phyloP scores from a whole-genome alignment of 2,113 vertebrate genomes.

The Bostrychus sinensis region DNA sequence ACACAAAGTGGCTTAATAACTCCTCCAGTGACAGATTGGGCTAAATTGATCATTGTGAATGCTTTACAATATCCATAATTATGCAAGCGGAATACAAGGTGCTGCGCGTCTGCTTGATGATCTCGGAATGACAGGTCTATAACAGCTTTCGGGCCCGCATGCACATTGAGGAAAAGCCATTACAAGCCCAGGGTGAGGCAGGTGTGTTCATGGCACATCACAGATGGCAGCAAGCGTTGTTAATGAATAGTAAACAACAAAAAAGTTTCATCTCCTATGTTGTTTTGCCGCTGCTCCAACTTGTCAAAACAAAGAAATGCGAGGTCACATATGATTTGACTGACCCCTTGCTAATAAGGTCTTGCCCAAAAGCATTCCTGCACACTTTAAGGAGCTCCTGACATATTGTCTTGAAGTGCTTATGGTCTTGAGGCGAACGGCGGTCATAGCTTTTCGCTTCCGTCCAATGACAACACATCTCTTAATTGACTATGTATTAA shows the following conservation, averaged over 20 bases:
- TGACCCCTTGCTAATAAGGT: slow-evolving; percentile 46
- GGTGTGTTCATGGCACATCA: slow-evolving; percentile 78
- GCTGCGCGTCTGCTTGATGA: slow-evolving; percentile 73
- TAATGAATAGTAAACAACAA: slow-evolving; percentile 76
- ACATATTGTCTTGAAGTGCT: slow-evolving; percentile 21
- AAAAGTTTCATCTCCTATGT: slow-evolving; percentile 70
- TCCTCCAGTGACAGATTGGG: slow-evolving; percentile 65
- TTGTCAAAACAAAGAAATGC: slow-evolving; percentile 25
- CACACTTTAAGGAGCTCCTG: slow-evolving; percentile 32
- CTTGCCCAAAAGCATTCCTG: slow-evolving; percentile 11
- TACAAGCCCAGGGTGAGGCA: slow-evolving; percentile 78
- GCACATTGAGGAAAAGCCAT: slow-evolving; percentile 80
- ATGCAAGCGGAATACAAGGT: slow-evolving; percentile 66
- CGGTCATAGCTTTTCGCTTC: slow-evolving; percentile 15
- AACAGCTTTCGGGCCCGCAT: slow-evolving; percentile 69
- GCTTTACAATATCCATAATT: slow-evolving; percentile 77
- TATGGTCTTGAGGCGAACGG: slow-evolving; percentile 24
- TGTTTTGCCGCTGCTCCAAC: slow-evolving; percentile 52
- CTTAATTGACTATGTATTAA: slow-evolving; percentile 59
- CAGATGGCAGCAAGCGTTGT: slow-evolving; percentile 77
- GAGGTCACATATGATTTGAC: slow-evolving; percentile 53
- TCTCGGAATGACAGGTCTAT: slow-evolving; percentile 71
- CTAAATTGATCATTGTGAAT: slow-evolving; percentile 74
- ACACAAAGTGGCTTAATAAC: slow-evolving; percentile 75
- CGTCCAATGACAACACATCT: slow-evolving; percentile 24